Evolutionary conservation across 2,113 vertebrate species (phyloP), one percentile per base, ranked within the genome.

Genomic region (Sander lucioperca): DNA sequence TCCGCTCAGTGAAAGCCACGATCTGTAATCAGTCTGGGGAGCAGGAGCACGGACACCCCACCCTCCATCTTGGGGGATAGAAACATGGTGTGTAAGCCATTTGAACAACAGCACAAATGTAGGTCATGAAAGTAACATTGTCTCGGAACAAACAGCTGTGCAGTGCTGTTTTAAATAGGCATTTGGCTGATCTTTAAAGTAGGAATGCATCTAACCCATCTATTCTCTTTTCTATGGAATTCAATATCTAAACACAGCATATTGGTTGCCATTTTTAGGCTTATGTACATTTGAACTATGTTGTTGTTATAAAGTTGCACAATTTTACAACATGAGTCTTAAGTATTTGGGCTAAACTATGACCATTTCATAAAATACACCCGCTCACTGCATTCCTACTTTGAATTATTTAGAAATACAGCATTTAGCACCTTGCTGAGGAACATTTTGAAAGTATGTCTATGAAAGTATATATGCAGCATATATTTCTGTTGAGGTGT

Each of bases 361-460:
- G 48, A 56, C 76, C 64, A 48, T 64, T 19, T 77, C 57, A 63
- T 57, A 79, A 75, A 65, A 70, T 43, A 57, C 58, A 66, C 70
- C 69, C 53, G n/a, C 36, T 58, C 66, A 68, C 62, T 73, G 77
- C 80, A 69, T 69, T 81, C 23, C 27, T 25, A 16, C 73, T 79
- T 67, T 76, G 79, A 90, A 90, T 86, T 86, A 86, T 88, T 88
- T 71, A 86, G 58, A 58, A 70, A 64, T 75, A 54, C 57, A 69
- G 74, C 80, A 61, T 76, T 56, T 36, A 61, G 65, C 50, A 56
- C 76, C 25, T 57, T 25, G 25, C 56, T 58, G 30, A 72, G 59
- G 54, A n/a, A 48, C 50, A 48, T 63, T 79, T 73, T 79, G 1
- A 78, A 78, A 78, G 33, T 6, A 47, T 53, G 39, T 19, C 15